Evolutionary conservation across 2,888 invertebrate species (phyloP).

Genomic region (Pollenia amentaria): DNA sequence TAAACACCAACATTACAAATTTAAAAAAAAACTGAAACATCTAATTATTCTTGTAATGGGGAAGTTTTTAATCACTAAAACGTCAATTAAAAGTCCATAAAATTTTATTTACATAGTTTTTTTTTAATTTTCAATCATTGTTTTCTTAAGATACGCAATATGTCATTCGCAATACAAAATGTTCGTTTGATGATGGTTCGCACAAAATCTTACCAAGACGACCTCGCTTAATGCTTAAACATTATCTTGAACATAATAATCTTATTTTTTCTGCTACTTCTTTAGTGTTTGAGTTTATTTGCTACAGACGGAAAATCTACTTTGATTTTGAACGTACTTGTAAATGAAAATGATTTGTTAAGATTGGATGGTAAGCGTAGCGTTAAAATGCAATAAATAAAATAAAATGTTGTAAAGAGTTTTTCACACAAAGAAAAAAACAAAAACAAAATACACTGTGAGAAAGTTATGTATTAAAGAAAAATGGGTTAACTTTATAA

Average conservation of each 20-base stretch:
- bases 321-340: neutral
- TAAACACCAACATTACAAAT: no score
- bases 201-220: slow-evolving; percentile 45
- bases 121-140: slow-evolving; percentile 28
- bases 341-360: slow-evolving; percentile 42
- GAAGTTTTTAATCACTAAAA: slow-evolving; percentile 64
- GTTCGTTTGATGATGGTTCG: slow-evolving; percentile 12
- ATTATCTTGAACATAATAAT: slow-evolving; percentile 54
- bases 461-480: neutral
- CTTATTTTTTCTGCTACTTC: slow-evolving; percentile 7
- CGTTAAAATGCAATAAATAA: slow-evolving; percentile 34
- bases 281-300: slow-evolving; percentile 4
- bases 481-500: no score
- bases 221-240: slow-evolving; percentile 59
- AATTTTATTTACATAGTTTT: slow-evolving; percentile 42
- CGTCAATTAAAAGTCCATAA: slow-evolving; percentile 60
- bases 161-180: slow-evolving; percentile 39
- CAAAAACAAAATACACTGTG: neutral
- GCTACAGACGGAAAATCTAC: slow-evolving; percentile 31
- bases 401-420: neutral
- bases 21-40: no score
- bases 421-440: neutral
- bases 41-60: slow-evolving; percentile 16
- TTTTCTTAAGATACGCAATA: slow-evolving; percentile 41
- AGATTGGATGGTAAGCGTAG: slow-evolving; percentile 55